Evolutionary conservation across 2,113 vertebrate genomes (phyloP).

Genomic region (Hemibates koningsi): DNA sequence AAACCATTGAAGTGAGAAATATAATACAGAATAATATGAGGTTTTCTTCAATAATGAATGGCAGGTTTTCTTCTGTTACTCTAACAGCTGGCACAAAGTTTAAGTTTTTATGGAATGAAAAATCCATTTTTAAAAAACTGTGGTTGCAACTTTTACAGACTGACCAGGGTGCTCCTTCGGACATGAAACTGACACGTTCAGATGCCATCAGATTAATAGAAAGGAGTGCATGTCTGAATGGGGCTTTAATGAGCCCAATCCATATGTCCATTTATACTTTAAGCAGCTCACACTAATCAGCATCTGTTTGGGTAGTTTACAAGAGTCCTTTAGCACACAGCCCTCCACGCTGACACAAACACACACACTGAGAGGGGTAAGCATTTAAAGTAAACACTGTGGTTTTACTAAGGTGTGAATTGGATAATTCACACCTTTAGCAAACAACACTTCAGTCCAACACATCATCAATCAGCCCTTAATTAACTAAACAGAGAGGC

Average conservation of each 20-base stretch:
- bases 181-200: background rate
- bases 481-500: slow-evolving; percentile 60
- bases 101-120: background rate
- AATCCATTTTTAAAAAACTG: background rate
- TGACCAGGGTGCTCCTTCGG: background rate
- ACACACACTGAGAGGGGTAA: background rate
- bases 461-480: slow-evolving; percentile 69
- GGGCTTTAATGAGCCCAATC: slow-evolving; percentile 47
- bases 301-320: slow-evolving; percentile 60
- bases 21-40: background rate
- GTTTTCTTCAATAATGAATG: background rate
- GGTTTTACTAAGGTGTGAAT: slow-evolving; percentile 66
- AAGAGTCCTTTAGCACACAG: slow-evolving; percentile 52
- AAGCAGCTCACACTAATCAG: slow-evolving; percentile 71
- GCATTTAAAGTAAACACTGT: slow-evolving; percentile 45
- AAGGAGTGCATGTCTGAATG: background rate
- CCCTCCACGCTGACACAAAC: slow-evolving; percentile 14
- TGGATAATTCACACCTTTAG: slow-evolving; percentile 62
- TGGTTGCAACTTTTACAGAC: background rate
- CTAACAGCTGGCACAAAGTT: background rate
- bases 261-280: slow-evolving; percentile 59
- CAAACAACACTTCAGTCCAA: slow-evolving; percentile 59
- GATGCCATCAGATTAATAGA: background rate
- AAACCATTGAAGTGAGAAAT: background rate
- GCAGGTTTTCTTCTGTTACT: background rate